A percentile compares a stretch with the other conserved stretches of the same genome.
Conservation (phyloP, 2,797 vertebrate genomes). For the Ptychobarbus kaznakovi region DNA sequence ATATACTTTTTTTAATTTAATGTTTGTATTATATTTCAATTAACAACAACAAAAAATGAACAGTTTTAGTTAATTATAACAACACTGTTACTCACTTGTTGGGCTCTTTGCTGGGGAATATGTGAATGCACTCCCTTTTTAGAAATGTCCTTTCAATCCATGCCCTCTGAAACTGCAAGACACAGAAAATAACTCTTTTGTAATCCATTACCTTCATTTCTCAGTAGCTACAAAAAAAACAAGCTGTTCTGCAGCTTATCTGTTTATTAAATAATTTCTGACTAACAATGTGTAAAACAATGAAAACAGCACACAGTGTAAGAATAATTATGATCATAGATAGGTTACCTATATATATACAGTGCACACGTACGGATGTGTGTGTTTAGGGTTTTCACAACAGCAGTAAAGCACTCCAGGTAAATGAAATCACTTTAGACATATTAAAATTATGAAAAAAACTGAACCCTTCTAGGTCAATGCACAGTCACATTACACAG, state of each 20-base stretch:
- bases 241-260: background rate
- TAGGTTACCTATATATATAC: background rate
- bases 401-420: constrained; percentile 51
- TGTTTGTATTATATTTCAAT: background rate
- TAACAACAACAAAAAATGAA: background rate
- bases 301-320: background rate
- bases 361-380: background rate
- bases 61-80: background rate
- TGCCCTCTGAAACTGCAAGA: constrained; percentile 85
- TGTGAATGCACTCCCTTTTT: constrained; percentile 90
- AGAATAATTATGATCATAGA: background rate
- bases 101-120: constrained; percentile 76
- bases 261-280: background rate
- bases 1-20: background rate
- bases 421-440: constrained; percentile 64
- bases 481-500: background rate
- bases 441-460: constrained; percentile 61
- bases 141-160: constrained; percentile 96
- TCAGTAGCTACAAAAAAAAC: background rate
- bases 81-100: constrained; percentile 46
- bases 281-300: background rate
- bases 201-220: background rate
- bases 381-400: background rate
- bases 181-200: constrained; percentile 37
- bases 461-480: background rate